Evolutionary conservation across 2,797 vertebrate genomes (phyloP).

Genomic region (Gadopsis marmoratus): DNA sequence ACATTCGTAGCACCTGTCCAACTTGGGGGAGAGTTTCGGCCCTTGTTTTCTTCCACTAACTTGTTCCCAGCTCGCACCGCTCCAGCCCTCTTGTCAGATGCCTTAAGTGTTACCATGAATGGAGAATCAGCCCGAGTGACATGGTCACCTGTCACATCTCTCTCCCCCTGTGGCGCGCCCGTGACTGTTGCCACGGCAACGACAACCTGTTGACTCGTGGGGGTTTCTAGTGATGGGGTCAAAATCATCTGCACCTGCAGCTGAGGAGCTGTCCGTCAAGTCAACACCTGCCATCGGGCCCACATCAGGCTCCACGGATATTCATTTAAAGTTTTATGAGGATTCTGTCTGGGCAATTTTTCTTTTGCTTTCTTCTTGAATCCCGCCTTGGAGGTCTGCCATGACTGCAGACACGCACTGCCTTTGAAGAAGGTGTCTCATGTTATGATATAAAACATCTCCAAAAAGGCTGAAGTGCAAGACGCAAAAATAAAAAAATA

Average conservation of each 20-base stretch:
- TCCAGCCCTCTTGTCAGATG: conserved; percentile 53
- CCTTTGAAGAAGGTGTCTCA: conserved; percentile 34
- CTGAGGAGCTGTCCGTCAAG: conserved; percentile 69
- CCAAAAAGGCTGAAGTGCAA: background rate
- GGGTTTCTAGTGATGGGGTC: conserved; percentile 62
- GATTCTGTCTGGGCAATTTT: conserved; percentile 6
- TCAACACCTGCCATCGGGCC: conserved; percentile 59
- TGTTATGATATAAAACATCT: conserved; percentile 24
- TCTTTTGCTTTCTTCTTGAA: background rate
- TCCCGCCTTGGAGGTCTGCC: background rate
- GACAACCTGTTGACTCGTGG: conserved; percentile 66
- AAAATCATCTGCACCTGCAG: conserved; percentile 78
- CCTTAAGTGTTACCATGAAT: conserved; percentile 73
- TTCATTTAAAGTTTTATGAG: conserved; percentile 6
- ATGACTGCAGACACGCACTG: background rate
- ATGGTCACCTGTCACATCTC: conserved; percentile 68
- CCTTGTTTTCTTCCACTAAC: conserved; percentile 29
- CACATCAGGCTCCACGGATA: conserved; percentile 25
- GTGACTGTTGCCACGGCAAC: conserved; percentile 73
- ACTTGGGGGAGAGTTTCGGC: background rate
- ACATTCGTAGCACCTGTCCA: conserved; percentile 11
- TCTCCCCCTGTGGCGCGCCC: conserved; percentile 60
- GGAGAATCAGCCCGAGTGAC: conserved; percentile 62
- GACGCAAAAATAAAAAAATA: background rate
- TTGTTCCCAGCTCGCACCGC: conserved; percentile 27